Base-by-base conservation (phyloP, 2,888 invertebrate genomes). In the Ganaspis brasiliensis region DNA sequence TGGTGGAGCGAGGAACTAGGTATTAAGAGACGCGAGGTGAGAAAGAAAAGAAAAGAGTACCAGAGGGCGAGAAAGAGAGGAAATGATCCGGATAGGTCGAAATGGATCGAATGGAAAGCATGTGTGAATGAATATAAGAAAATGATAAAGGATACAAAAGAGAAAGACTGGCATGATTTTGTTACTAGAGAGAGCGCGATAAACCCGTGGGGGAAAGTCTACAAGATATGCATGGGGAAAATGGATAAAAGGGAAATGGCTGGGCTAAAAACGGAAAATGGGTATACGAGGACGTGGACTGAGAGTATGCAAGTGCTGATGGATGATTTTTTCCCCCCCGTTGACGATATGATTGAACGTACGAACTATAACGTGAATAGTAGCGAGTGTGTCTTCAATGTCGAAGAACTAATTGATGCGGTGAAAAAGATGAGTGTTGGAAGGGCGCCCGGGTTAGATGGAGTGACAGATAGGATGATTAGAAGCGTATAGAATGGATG, bases 131-230 rank as follows among this genome's bases (percentile, higher is more conserved):
- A 40, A 12, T 40, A 40, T 10, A 40, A 40, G 10, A 1, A 10
- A 3, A 9, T 40, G 12, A 40, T 40, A 1, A 1, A 12, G 14
- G 40, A 71, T 5, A 26, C 40, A 12, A 77, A 77, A 24, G 61
- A 70, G 49, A 16, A 49, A 14, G 73, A 78, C 2, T 75, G 76
- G 79, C 21, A 14, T 6, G 52, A 49, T 9, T 77, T 12, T 56
- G 79, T 73, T 0, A 31, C 1, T 1, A 52, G n/a, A 10, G 59
- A 74, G 14, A 40, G 73, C 2, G 49, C 45, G 3, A 19, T 4
- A 16, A 55, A 76, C 19, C 37, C 55, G 2, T 76, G 72, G 72
- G 61, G 63, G 1, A 14, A 52, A 10, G 74, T 74, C 1, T 72
- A 76, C 37, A 76, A 61, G 55, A 37, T 76, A 5, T 59, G 52